Conservation (phyloP, 2,113 vertebrate genomes). For the Alouatta palliata region DNA sequence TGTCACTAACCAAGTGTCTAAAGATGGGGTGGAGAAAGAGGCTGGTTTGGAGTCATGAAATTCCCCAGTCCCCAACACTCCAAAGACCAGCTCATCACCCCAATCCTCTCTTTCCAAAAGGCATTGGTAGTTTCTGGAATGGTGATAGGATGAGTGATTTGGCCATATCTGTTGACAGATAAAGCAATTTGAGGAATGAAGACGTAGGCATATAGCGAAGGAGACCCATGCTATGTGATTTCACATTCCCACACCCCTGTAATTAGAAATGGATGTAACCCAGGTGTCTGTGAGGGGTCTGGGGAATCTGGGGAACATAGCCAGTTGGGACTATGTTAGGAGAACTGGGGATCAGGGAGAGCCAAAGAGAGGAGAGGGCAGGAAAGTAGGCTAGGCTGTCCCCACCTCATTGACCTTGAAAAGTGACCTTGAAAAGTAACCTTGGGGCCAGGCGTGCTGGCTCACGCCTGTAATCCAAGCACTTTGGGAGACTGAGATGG, state of each 20-base stretch:
- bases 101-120: background rate
- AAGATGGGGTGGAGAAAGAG: background rate
- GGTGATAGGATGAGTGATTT: background rate
- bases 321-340: background rate
- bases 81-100: background rate
- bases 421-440: background rate
- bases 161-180: background rate
- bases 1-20: background rate
- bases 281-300: background rate
- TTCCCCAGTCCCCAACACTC: background rate
- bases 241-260: background rate
- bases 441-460: too few relatives aligned
- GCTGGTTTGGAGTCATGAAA: background rate
- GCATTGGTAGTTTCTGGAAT: background rate
- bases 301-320: background rate
- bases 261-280: background rate
- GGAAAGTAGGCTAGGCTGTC: background rate
- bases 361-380: background rate
- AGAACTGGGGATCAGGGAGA: too few relatives aligned
- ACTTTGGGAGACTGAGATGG: too few relatives aligned
- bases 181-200: conserved; percentile 57
- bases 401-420: background rate
- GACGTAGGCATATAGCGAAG: background rate
- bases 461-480: too few relatives aligned
- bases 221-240: background rate